These are phyloP conservation scores for Amphipoea lucens DNA, from an alignment of 2,888 invertebrate genomes.

Conservation along the genomic window DNA sequence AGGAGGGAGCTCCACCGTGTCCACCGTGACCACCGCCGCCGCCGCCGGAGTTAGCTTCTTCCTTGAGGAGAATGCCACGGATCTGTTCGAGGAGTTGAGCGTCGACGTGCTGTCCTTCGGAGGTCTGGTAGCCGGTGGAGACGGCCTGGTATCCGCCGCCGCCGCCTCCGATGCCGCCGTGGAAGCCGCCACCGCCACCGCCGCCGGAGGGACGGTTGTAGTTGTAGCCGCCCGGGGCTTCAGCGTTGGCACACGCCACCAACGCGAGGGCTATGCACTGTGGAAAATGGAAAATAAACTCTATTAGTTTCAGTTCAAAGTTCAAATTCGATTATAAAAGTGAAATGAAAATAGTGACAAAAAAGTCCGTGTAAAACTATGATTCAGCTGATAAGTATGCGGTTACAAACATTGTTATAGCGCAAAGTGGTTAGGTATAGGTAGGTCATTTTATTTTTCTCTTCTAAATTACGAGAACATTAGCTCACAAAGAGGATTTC, in stretches of 20 bases:
- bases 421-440: neutral
- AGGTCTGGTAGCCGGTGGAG: constrained; percentile 94
- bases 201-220: constrained; percentile 92
- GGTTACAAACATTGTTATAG: constrained; percentile 3
- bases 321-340: neutral
- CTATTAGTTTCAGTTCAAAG: constrained; percentile 36
- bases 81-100: constrained; percentile 95
- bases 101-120: constrained; percentile 95
- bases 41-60: constrained; percentile 92
- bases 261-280: constrained; percentile 96
- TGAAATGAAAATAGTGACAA: constrained; percentile 44
- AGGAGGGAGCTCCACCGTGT: constrained; percentile 92
- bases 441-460: constrained; percentile 13
- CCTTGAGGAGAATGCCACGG: constrained; percentile 95
- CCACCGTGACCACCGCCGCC: constrained; percentile 76
- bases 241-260: constrained; percentile 93
- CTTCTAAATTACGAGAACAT: neutral
- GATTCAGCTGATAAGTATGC: neutral
- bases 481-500: neutral
- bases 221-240: constrained; percentile 94
- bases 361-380: constrained; percentile 19
- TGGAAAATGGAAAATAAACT: constrained; percentile 78
- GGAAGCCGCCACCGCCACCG: constrained; percentile 82
- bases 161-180: constrained; percentile 87
- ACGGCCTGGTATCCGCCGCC: constrained; percentile 94